Base-by-base conservation (phyloP, 1,140 invertebrate genomes). In the Papilio polytes region DNA sequence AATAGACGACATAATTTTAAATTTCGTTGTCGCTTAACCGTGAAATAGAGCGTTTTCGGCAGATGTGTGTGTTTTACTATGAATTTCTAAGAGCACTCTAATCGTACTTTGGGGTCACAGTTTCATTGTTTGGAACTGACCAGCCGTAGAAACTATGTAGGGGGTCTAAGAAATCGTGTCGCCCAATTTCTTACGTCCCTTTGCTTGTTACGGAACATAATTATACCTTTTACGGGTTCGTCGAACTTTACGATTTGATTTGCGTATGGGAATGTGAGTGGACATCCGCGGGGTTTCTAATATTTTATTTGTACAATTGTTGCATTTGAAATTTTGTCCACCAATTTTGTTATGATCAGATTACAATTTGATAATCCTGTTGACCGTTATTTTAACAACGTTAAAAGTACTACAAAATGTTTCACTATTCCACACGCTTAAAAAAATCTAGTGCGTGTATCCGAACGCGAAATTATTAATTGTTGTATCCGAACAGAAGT, bases 111-210 rank as follows among this genome's bases (percentile, higher is more conserved):
- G 83, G 87, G 86, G 88, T 87, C 86, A 88, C 80, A 78, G 82
- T 86, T 84, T 78, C 73, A 89, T 94, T 93, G 91, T 94, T 86
- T 94, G 85, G 80, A 89, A 94, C 93, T 94, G 93, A 94, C 93
- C 93, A 92, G 90, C 84, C 90, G 90, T 90, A 88, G 73, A 44
- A 83, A 84, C 86, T 26, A 83, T 78, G 85, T 84, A 85, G 89
- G 91, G 92, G 90, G 90, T 86, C 86, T 83, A 84, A 87, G 85
- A 89, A 90, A 92, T 86, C 84, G 86, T 90, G 92, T 92, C 89
- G 91, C 90, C 88, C 85, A 90, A 89, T 91, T 92, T 87, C 92
- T 92, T 85, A 88, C 84, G 87, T 89, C 90, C 91, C 88, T 90
- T 87, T 83, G 85, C 84, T 83, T 88, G 82, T 84, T 83, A 85